Evolutionary conservation across 2,113 vertebrate species (phyloP).

Genomic region (Brachypteracias leptosomus): DNA sequence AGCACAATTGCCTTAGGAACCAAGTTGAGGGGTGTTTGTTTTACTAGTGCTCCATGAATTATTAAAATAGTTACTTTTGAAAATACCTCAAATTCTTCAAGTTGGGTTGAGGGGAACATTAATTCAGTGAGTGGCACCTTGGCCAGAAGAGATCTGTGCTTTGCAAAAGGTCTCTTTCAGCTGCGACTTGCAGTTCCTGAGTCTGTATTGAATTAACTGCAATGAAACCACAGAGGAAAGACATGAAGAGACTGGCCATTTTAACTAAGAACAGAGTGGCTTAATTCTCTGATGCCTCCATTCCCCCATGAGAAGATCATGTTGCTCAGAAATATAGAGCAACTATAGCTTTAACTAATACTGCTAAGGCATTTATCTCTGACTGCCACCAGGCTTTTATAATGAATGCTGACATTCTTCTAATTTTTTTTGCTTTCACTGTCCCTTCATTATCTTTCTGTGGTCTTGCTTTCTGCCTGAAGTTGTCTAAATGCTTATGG

Average conservation of each 20-base stretch:
- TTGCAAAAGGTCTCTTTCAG: neutral
- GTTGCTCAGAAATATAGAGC: neutral
- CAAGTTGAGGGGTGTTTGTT: neutral
- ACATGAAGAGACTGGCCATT: neutral
- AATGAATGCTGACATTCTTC: neutral
- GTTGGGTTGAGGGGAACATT: neutral
- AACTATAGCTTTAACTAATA: neutral
- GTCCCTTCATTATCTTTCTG: neutral
- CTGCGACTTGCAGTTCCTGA: neutral
- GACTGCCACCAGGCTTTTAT: neutral
- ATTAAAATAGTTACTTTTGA: neutral
- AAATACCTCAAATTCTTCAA: neutral
- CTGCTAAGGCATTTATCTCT: neutral
- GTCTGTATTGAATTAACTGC: neutral
- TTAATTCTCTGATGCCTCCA: neutral
- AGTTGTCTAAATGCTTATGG: neutral
- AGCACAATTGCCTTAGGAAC: neutral
- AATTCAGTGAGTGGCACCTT: neutral
- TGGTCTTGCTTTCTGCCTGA: neutral
- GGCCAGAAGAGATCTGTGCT: neutral
- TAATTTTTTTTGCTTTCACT: neutral
- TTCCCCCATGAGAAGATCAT: neutral
- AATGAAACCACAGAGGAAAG: neutral
- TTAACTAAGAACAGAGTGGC: neutral
- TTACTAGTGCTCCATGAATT: neutral